phyloP scores from a whole-genome alignment of 2,797 vertebrate genomes.

The Centropyge bicolor region DNA sequence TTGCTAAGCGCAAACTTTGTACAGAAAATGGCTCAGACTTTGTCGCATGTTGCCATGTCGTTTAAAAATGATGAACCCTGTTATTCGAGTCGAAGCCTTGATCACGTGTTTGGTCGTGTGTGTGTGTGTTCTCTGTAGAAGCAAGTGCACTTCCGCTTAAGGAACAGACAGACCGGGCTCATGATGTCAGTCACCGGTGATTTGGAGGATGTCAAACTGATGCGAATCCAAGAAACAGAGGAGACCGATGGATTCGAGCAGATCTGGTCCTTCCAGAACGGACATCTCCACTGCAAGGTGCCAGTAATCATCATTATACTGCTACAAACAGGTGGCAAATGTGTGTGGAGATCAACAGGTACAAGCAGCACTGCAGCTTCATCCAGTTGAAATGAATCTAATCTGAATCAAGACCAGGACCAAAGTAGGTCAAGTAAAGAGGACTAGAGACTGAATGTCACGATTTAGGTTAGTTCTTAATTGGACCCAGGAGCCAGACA shows the following conservation, averaged over 20 bases:
- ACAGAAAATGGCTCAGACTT: neutral
- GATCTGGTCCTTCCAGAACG: slow-evolving; percentile 93
- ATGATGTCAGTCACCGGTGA: slow-evolving; percentile 91
- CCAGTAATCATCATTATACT: slow-evolving; percentile 12
- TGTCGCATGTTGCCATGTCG: neutral
- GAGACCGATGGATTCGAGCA: slow-evolving; percentile 88
- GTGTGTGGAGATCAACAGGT: neutral
- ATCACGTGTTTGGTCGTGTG: neutral
- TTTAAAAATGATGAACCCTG: neutral
- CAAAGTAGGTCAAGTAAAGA: neutral
- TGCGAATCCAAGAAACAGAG: slow-evolving; percentile 90
- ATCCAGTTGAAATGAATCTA: neutral
- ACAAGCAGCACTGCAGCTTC: neutral
- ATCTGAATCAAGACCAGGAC: slow-evolving; percentile 1
- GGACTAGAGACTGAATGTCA: neutral
- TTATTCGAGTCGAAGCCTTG: neutral
- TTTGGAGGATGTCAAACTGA: slow-evolving; percentile 90
- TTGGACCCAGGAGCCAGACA: too few species aligned
- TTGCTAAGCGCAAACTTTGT: too few species aligned
- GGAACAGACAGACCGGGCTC: slow-evolving; percentile 88
- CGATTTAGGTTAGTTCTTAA: too few species aligned
- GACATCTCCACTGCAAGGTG: slow-evolving; percentile 91
- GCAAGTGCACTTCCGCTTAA: slow-evolving; percentile 89
- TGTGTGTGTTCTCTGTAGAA: slow-evolving; percentile 82
- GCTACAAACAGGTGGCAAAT: neutral